Percentiles rank a stretch among this genome's conserved stretches.
phyloP scores from a whole-genome alignment of 2,797 vertebrate species.

The Pseudochirops corinnae region DNA sequence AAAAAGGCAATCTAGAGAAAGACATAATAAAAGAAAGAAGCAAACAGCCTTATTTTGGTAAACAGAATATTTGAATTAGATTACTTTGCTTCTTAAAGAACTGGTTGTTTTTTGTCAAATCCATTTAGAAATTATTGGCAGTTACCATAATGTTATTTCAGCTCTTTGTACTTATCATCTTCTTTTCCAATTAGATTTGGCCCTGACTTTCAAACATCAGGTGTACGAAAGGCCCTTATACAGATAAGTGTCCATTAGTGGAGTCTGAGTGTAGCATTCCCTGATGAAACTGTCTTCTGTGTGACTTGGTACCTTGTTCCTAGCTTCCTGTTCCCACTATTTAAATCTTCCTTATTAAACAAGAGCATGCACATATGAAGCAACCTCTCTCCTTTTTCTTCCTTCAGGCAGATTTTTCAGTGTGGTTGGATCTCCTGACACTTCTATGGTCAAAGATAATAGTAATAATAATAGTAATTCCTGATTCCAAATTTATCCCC shows the following conservation, averaged over 20 bases:
- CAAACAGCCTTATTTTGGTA: not conserved
- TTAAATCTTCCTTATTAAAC: not conserved
- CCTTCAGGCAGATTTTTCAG: not conserved
- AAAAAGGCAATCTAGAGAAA: slow-evolving; percentile 15
- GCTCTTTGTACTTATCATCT: slow-evolving; percentile 15
- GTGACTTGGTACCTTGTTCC: not conserved
- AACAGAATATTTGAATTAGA: slow-evolving; percentile 24
- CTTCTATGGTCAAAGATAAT: not conserved
- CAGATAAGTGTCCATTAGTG: not conserved
- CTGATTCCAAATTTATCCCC: not conserved
- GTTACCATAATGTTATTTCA: slow-evolving; percentile 35
- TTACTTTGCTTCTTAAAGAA: slow-evolving; percentile 16
- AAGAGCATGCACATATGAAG: not conserved
- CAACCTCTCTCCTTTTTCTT: not conserved
- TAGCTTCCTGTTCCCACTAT: not conserved
- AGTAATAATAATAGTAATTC: not conserved
- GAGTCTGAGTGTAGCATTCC: not conserved
- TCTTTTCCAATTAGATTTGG: slow-evolving; percentile 66
- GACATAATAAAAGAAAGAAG: slow-evolving; percentile 23
- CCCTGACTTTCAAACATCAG: not conserved
- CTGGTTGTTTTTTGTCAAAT: not conserved
- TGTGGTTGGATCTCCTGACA: not conserved
- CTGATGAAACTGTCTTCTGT: not conserved
- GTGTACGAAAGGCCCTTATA: not conserved
- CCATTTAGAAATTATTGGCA: slow-evolving; percentile 12